Evolutionary conservation across 92 coral and sea anemone species (phyloP).

Genomic region (Epizoanthus scotinus): DNA sequence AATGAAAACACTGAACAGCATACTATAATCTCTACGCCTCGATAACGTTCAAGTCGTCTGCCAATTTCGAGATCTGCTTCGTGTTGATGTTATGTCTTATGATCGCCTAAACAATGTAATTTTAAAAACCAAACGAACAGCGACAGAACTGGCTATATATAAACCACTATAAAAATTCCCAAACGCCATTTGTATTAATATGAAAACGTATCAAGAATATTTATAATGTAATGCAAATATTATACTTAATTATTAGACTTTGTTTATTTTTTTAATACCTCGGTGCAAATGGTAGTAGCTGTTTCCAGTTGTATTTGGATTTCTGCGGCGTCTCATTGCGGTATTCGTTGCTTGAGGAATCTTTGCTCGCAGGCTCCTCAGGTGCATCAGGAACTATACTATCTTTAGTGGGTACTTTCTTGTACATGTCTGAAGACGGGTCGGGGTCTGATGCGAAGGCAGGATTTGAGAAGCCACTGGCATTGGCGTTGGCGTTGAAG

Average conservation of each 20-base stretch:
- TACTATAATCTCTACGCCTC: not conserved
- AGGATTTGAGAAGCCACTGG: slow-evolving; percentile 14
- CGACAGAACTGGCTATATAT: not conserved
- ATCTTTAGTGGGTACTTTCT: slow-evolving; percentile 31
- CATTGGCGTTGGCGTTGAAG: not conserved
- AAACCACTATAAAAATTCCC: not conserved
- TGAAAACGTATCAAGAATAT: not conserved
- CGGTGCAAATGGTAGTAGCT: slow-evolving; percentile 81
- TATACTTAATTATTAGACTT: not conserved
- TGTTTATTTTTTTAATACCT: too few relatives aligned
- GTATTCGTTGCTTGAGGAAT: not conserved
- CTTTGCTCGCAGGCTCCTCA: not conserved
- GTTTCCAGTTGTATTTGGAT: slow-evolving; percentile 83
- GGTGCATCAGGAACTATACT: slow-evolving; percentile 5
- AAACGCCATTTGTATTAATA: not conserved
- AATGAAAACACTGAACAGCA: not conserved
- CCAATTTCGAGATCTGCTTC: not conserved
- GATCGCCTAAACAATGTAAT: not conserved
- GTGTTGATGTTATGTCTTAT: not conserved
- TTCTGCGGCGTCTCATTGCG: slow-evolving; percentile 12
- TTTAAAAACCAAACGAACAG: not conserved
- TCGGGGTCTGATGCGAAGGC: slow-evolving; percentile 12
- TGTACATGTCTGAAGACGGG: slow-evolving; percentile 25
- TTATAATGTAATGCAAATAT: not conserved
- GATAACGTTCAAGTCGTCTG: not conserved